Evolutionary conservation across 2,113 vertebrate species (phyloP).

Genomic region (Eretmochelys imbricata): DNA sequence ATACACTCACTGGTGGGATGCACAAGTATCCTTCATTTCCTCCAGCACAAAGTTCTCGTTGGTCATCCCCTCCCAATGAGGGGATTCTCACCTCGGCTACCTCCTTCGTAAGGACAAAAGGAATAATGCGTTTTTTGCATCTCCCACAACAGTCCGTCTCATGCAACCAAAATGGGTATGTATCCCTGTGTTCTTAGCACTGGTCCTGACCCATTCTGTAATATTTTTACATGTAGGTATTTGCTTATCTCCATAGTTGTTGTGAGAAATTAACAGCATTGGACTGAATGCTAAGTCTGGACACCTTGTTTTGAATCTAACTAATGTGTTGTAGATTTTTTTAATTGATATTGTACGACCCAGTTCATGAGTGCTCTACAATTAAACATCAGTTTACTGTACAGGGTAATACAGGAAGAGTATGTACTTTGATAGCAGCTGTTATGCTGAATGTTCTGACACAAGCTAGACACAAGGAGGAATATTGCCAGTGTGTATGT

Average conservation of each 20-base stretch:
- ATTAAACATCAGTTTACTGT: not conserved
- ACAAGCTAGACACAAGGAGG: not conserved
- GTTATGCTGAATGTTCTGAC: not conserved
- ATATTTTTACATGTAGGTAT: not conserved
- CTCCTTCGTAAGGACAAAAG: not conserved
- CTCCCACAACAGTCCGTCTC: not conserved
- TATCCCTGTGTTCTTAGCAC: not conserved
- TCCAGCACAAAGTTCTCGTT: accelerated
- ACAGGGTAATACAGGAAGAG: not conserved
- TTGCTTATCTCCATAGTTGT: not conserved
- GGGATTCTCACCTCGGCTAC: not conserved
- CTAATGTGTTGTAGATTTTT: accelerated
- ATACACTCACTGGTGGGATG: accelerated
- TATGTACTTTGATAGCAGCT: not conserved
- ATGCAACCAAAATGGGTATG: not conserved
- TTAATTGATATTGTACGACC: not conserved
- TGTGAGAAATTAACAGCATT: not conserved
- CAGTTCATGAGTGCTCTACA: not conserved
- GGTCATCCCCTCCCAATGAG: accelerated
- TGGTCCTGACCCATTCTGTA: accelerated
- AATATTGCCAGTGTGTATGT: not conserved
- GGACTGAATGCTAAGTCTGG: not conserved
- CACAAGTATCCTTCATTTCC: not conserved
- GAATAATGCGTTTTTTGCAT: not conserved
- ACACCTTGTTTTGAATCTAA: not conserved